phyloP scores from a whole-genome alignment of 1,140 invertebrate genomes.

The Calliphora vicina region DNA sequence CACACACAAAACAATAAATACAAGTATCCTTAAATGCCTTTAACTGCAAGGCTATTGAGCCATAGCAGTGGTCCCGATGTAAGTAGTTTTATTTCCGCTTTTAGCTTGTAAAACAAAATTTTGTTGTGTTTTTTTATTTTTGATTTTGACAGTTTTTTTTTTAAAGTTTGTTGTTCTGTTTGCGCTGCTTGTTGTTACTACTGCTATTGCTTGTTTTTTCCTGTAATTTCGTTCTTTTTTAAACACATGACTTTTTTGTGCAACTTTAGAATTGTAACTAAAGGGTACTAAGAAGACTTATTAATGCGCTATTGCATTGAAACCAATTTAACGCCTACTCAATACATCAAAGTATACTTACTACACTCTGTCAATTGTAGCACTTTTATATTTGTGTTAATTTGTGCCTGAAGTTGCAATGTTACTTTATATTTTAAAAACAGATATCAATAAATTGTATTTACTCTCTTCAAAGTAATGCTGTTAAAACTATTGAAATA shows the following conservation, averaged over 20 bases:
- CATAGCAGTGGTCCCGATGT: neutral
- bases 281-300: too few species aligned
- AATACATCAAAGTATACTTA: too few species aligned
- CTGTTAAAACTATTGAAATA: too few species aligned
- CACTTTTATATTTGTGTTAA: too few species aligned
- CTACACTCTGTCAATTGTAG: too few species aligned
- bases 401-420: too few species aligned
- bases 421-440: too few species aligned
- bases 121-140: neutral
- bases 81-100: conserved; percentile 10
- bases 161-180: neutral
- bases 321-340: too few species aligned
- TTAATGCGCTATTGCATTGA: too few species aligned
- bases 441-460: too few species aligned
- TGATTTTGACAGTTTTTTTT: neutral
- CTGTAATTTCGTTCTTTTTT: neutral
- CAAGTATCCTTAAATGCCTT: conserved; percentile 31
- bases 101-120: neutral
- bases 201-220: neutral
- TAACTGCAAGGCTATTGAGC: conserved; percentile 15
- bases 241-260: neutral
- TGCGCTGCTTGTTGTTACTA: neutral
- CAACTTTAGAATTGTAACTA: neutral
- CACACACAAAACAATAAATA: neutral
- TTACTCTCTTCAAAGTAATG: too few species aligned